Percentiles rank a stretch among this genome's conserved stretches.
Evolutionary conservation across 2,797 vertebrate species (phyloP).

Genomic region (Erethizon dorsatum): DNA sequence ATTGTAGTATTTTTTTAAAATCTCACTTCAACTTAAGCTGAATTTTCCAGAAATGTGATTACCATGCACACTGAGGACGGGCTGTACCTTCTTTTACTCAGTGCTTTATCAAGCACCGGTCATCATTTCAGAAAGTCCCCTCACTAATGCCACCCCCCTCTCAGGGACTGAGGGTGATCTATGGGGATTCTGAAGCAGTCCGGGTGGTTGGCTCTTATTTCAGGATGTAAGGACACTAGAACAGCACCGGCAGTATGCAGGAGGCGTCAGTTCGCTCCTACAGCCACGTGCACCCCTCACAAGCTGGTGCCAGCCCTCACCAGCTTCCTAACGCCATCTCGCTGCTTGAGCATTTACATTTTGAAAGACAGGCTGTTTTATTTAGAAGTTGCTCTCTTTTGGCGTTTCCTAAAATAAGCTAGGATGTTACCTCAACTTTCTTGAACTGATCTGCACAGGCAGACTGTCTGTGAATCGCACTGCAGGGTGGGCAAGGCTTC

Average conservation of each 20-base stretch:
- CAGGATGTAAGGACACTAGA: background rate
- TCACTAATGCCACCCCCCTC: accelerated
- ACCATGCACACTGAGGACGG: background rate
- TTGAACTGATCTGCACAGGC: background rate
- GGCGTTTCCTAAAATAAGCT: background rate
- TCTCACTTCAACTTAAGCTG: conserved; percentile 33
- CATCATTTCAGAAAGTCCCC: background rate
- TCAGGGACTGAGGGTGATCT: background rate
- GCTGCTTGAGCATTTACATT: background rate
- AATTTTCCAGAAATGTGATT: conserved; percentile 42
- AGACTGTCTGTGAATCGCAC: background rate
- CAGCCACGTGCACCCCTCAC: no score
- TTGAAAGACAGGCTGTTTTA: background rate
- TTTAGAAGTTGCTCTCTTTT: background rate
- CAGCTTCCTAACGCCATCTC: accelerated
- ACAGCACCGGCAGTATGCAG: accelerated
- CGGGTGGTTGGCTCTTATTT: background rate
- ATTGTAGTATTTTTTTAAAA: background rate
- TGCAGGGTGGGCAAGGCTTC: background rate
- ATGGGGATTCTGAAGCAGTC: background rate
- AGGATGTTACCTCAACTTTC: background rate
- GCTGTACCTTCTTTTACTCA: background rate
- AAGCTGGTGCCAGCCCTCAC: background rate
- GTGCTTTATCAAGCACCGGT: background rate
- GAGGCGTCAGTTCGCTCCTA: background rate